Conservation (phyloP, 2,888 invertebrate species). For the Polietes domitor region DNA sequence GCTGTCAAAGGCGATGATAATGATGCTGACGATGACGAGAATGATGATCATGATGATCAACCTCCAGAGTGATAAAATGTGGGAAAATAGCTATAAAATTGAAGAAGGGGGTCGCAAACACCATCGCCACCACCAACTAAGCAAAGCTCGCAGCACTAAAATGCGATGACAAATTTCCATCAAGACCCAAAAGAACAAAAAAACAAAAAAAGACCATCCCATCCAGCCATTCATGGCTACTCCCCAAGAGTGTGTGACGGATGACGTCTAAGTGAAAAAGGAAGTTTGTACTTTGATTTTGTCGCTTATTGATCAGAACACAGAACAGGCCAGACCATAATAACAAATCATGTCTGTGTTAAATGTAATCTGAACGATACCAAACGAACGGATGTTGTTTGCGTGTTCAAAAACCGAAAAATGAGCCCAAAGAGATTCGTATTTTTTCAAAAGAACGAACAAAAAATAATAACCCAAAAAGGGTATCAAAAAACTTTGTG, state of each 20-base stretch:
- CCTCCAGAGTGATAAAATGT: constrained; percentile 24
- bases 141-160: background rate
- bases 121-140: too few species aligned
- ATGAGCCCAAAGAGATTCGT: constrained; percentile 49
- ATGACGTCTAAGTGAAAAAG: constrained; percentile 14
- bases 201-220: background rate
- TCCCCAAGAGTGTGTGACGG: background rate
- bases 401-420: constrained; percentile 61
- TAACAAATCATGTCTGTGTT: constrained; percentile 7
- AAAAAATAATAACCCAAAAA: constrained; percentile 12
- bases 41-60: background rate
- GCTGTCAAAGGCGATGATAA: background rate
- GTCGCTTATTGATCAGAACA: constrained; percentile 48
- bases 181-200: background rate
- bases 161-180: constrained; percentile 5
- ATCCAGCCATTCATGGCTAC: background rate
- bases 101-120: background rate
- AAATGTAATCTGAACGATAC: constrained; percentile 47
- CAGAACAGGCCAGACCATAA: background rate
- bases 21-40: background rate
- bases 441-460: background rate
- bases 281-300: constrained; percentile 61
- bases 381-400: constrained; percentile 61
- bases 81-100: constrained; percentile 1
- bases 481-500: constrained; percentile 21